These are phyloP conservation scores for Mallotus villosus DNA, from an alignment of 2,797 vertebrate genomes.

Conservation along the genomic window DNA sequence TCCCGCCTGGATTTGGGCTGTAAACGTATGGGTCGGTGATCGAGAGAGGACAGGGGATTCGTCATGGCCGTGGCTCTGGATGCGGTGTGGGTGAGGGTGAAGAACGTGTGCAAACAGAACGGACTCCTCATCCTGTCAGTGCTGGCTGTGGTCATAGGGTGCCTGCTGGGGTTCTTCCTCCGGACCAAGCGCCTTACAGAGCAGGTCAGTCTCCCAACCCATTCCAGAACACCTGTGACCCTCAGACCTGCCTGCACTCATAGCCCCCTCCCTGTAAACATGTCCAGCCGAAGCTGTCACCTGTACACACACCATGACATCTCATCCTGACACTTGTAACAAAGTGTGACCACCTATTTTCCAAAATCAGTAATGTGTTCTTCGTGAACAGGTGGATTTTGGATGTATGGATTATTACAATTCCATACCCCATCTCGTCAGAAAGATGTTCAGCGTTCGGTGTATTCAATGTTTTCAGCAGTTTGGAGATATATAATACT, in stretches of 20 bases:
- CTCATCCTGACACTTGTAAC: neutral
- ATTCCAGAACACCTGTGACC: neutral
- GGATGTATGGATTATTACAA: too few relatives aligned
- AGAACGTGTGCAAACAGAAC: constrained; percentile 90
- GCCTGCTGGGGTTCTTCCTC: constrained; percentile 93
- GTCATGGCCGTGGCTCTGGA: constrained; percentile 86
- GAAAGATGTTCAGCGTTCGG: too few relatives aligned
- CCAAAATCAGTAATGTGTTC: neutral
- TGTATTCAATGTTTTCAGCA: too few relatives aligned
- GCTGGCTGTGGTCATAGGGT: constrained; percentile 90
- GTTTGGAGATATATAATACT: too few relatives aligned
- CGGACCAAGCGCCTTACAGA: constrained; percentile 88
- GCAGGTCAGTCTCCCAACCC: constrained; percentile 80
- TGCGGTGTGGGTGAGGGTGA: constrained; percentile 82
- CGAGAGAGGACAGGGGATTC: constrained; percentile 52
- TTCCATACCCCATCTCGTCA: too few relatives aligned
- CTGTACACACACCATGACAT: neutral
- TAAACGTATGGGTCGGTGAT: constrained; percentile 75
- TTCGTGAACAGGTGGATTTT: neutral
- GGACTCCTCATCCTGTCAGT: constrained; percentile 95
- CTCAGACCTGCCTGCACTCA: neutral
- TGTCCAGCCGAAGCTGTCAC: neutral
- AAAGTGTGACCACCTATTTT: neutral
- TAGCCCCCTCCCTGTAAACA: neutral
- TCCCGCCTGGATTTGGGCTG: constrained; percentile 31